phyloP scores from a whole-genome alignment of 2,888 invertebrate genomes.

The Cataglyphis altisquamis region DNA sequence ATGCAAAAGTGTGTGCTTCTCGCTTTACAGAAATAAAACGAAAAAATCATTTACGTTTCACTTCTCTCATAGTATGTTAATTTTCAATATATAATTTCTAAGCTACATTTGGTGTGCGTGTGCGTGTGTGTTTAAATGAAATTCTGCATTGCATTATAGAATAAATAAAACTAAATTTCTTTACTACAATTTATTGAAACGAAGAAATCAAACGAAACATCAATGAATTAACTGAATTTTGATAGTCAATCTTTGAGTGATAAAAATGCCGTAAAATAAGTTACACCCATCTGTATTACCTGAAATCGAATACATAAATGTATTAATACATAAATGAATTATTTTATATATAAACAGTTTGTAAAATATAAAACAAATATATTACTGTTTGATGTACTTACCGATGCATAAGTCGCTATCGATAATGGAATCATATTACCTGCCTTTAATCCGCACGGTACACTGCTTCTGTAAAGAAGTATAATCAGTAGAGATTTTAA shows the following conservation, averaged over 20 bases:
- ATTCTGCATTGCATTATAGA: background rate
- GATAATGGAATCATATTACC: conserved; percentile 29
- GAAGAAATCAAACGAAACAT: background rate
- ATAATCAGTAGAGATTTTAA: conserved; percentile 30
- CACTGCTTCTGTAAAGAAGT: conserved; percentile 22
- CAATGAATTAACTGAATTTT: background rate
- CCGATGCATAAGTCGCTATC: conserved; percentile 5
- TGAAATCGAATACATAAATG: background rate
- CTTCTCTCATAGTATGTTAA: background rate
- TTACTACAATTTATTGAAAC: conserved; percentile 6
- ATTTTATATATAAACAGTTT: background rate
- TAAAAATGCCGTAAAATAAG: conserved; percentile 27
- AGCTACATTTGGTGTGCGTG: background rate
- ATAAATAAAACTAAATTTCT: background rate
- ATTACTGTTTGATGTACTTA: background rate
- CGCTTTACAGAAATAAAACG: background rate
- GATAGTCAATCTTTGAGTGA: conserved; percentile 1
- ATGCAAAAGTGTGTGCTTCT: too few relatives aligned
- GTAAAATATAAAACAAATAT: background rate
- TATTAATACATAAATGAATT: background rate
- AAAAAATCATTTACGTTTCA: background rate
- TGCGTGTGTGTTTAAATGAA: background rate
- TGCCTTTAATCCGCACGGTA: conserved; percentile 17
- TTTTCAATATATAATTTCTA: background rate
- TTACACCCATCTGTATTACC: conserved; percentile 8